Evolutionary conservation across 2,888 invertebrate genomes (phyloP), one percentile per base, ranked within the genome.

Genomic region (Drosophila nr. perissopoda): DNA sequence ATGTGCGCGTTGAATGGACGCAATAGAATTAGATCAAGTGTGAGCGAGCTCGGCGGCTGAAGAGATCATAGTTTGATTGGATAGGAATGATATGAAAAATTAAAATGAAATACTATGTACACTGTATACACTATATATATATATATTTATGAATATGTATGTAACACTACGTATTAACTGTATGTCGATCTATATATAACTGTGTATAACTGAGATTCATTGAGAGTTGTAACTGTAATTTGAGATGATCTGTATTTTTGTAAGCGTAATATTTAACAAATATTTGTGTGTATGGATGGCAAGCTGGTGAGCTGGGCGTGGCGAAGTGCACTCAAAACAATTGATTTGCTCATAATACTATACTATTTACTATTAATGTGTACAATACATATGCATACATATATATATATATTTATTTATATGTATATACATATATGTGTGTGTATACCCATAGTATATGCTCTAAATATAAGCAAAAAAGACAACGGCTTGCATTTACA

Each of bases 211-310:
- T 88, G 80, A 82, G 76, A 85, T 78, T 75, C 88, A 89, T 85
- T 89, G 82, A 61, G 84, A 80, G 76, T 76, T 76, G 69, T 89
- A 78, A 53, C 62, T 72, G 78, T 76, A 78, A 84, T 85, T 87
- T 89, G 82, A 85, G 85, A 85, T 85, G 85, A 85, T 89, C 85
- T 89, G 85, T 85, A 85, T 85, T 85, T 85, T 85, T 85, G 89
- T 85, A 85, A 89, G 85, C 88, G 60, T 85, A 84, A 76, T 87
- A 88, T 85, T 76, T 80, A 80, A 69, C 25, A 49, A 42, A 68
- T 27, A 36, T 38, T 36, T 54, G 18, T 45, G n/a, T 51, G 33
- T 62, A 59, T 66, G 64, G 64, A 54, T 33, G 58, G 59, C 66
- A 61, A 72, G 45, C 45, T 45, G 60, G 73, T 54, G 49, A 67